phyloP scores from a whole-genome alignment of 1,140 invertebrate species.

The Drosophila subpulchrella region DNA sequence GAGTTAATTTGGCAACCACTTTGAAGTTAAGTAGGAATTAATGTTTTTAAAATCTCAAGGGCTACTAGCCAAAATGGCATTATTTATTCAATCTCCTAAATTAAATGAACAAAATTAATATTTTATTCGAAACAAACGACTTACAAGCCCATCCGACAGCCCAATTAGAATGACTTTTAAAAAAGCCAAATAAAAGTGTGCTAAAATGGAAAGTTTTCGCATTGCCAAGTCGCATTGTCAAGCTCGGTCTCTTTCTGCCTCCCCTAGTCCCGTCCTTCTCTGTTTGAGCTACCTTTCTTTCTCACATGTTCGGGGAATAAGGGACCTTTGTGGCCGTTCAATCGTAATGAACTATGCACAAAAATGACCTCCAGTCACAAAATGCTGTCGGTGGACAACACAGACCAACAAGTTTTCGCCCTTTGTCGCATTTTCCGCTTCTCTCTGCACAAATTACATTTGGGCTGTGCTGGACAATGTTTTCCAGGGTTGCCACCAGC shows the following conservation, averaged over 20 bases:
- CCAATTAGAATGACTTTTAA: slow-evolving; percentile 2
- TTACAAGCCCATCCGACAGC: neutral
- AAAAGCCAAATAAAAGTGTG: slow-evolving; percentile 15
- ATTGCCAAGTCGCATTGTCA: slow-evolving; percentile 23
- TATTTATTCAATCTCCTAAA: neutral
- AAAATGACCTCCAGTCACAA: slow-evolving; percentile 69
- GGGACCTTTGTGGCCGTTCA: slow-evolving; percentile 70
- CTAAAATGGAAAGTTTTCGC: slow-evolving; percentile 43
- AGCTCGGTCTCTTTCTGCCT: neutral
- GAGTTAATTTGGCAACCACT: too few species aligned
- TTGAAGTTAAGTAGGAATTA: too few species aligned
- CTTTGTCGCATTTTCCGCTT: slow-evolving; percentile 16
- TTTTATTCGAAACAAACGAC: too few species aligned
- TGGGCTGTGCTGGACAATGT: slow-evolving; percentile 33
- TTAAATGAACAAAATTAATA: neutral
- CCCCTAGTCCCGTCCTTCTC: neutral
- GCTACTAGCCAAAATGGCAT: too few species aligned
- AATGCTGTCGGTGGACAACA: slow-evolving; percentile 54
- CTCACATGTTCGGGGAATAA: slow-evolving; percentile 20
- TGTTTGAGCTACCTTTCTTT: neutral
- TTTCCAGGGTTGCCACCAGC: slow-evolving; percentile 61
- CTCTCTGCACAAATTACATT: slow-evolving; percentile 67
- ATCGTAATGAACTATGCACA: slow-evolving; percentile 81
- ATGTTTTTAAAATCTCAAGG: too few species aligned
- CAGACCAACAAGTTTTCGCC: slow-evolving; percentile 67